These are phyloP conservation scores for Cryptocephalus primarius DNA, from an alignment of 2,888 invertebrate species.

Conservation along the genomic window DNA sequence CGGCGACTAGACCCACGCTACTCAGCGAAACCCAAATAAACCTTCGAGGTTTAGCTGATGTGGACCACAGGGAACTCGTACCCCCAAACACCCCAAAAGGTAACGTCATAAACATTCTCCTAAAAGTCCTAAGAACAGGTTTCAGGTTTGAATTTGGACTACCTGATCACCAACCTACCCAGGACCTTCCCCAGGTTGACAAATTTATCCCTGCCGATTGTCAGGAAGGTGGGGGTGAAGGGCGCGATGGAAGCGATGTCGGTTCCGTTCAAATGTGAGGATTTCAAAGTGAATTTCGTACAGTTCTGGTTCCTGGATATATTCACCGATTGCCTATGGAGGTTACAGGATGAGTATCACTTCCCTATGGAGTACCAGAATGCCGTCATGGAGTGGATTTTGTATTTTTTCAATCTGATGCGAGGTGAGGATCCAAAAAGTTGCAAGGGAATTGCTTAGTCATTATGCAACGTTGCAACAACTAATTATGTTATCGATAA, in stretches of 20 bases:
- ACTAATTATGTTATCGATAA: too few species aligned
- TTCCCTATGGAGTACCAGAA: constrained; percentile 29
- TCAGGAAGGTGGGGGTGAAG: constrained; percentile 29
- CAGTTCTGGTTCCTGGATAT: constrained; percentile 37
- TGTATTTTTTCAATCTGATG: constrained; percentile 30
- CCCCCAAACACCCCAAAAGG: too few species aligned
- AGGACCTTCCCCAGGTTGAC: constrained; percentile 17
- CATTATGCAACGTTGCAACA: too few species aligned
- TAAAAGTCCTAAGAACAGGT: too few species aligned
- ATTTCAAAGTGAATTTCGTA: constrained; percentile 26
- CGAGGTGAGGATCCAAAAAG: constrained; percentile 18
- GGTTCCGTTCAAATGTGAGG: constrained; percentile 23
- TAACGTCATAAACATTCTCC: too few species aligned
- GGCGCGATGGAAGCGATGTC: constrained; percentile 24
- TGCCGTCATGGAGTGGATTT: constrained; percentile 30
- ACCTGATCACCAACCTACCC: constrained; percentile 7
- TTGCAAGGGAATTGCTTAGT: too few species aligned
- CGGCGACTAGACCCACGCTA: too few species aligned
- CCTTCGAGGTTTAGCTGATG: too few species aligned
- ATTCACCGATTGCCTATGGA: constrained; percentile 34
- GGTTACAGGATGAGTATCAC: constrained; percentile 31
- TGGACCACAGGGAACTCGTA: too few species aligned
- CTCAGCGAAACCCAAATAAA: too few species aligned
- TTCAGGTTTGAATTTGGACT: too few species aligned
- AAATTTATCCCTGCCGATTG: constrained; percentile 21